Evolutionary conservation across 2,113 vertebrate genomes (phyloP), one percentile per base, ranked within the genome.

Genomic region (Synodontis membranacea): DNA sequence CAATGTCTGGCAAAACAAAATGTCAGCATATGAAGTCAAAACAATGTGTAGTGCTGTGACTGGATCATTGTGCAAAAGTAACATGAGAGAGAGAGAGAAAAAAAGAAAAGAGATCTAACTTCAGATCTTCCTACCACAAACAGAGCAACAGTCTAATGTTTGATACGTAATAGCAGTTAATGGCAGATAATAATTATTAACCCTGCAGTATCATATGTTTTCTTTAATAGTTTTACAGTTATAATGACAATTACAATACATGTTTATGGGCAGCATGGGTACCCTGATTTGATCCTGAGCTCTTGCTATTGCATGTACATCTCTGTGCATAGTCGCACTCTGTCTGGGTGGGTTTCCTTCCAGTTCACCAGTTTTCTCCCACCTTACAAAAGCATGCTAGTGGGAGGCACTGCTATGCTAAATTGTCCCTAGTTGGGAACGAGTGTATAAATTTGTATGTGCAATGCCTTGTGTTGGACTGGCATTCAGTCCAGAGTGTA

Each of bases 11-110:
- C 37, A 64, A 34, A 79, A 85, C 54, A 68, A 37, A 58, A 80
- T 34, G 60, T 62, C 83, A 56, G 83, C 54, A 68, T 31, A 81
- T 70, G 82, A 48, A 86, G 15, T 68, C 86, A 86, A 85, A 87
- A 81, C 60, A 84, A 46, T 39, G 10, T 72, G 31, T 84, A 72
- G 23, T 48, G 42, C 37, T 48, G 74, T 74, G 25, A 85, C 78
- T 79, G 83, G 2, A 56, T 68, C 48, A n/a, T 42, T 34, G 19
- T 64, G 54, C n/a, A 88, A 66, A 82, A 88, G 68, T 52, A 86
- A 84, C 10, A n/a, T 56, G 34, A 76, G n/a, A n/a, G n/a, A n/a
- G n/a, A n/a, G n/a, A n/a, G n/a, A n/a, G n/a, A n/a, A n/a, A n/a
- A n/a, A 75, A 75, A 42, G 52, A 11, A 34, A 76, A 84, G 15